Evolutionary conservation across 1,140 invertebrate species (phyloP).

Genomic region (Eubasilissa regina): DNA sequence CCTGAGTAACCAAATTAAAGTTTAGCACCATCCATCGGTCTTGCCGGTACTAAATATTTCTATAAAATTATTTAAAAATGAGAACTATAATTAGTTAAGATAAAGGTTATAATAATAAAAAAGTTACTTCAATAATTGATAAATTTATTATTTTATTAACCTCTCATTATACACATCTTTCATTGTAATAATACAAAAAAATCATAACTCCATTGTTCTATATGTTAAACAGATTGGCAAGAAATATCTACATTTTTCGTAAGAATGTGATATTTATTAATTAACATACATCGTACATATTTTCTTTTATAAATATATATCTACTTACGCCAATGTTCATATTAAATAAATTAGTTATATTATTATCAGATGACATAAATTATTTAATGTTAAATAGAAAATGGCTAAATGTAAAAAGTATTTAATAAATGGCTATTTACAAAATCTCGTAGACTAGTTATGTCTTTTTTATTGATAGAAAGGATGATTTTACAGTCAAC

Average conservation of each 20-base stretch:
- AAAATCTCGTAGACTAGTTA: constrained; percentile 53
- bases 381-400: constrained; percentile 57
- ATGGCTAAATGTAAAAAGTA: constrained; percentile 55
- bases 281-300: constrained; percentile 50
- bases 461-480: constrained; percentile 32
- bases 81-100: no score
- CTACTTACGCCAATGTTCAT: constrained; percentile 52
- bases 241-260: constrained; percentile 53
- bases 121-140: constrained; percentile 54
- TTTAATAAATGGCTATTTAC: constrained; percentile 59
- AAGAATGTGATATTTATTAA: constrained; percentile 54
- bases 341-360: constrained; percentile 59
- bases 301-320: constrained; percentile 58
- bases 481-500: constrained; percentile 15
- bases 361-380: constrained; percentile 59
- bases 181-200: constrained; percentile 58
- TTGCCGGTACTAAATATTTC: no score
- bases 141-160: constrained; percentile 61
- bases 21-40: no score
- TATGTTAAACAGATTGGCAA: constrained; percentile 56
- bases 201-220: constrained; percentile 46
- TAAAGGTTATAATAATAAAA: constrained; percentile 9
- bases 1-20: no score
- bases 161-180: constrained; percentile 59
- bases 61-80: no score